Percentiles rank a stretch among this genome's conserved stretches.
These are phyloP conservation scores for Molothrus ater DNA, from an alignment of 2,797 vertebrate genomes.

Conservation along the genomic window DNA sequence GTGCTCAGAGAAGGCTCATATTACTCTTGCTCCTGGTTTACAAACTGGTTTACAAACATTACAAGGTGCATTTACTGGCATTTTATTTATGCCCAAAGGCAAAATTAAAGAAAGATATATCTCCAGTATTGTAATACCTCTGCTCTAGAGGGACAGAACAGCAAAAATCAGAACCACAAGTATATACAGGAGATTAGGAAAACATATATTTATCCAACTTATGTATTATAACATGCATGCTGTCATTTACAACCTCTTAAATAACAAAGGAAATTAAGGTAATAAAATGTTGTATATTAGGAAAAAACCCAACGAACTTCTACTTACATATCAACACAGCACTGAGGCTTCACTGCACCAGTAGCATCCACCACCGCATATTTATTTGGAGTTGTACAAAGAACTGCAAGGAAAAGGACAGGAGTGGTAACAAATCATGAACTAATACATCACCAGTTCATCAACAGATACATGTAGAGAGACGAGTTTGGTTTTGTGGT, in stretches of 20 bases:
- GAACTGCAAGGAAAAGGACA: constrained; percentile 83
- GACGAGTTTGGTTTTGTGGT: background rate
- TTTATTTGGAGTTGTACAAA: constrained; percentile 98
- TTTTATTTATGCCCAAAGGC: background rate
- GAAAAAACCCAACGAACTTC: background rate
- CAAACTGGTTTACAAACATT: background rate
- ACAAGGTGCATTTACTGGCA: background rate
- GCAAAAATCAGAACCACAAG: background rate
- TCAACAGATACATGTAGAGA: background rate
- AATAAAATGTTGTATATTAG: background rate
- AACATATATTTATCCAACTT: background rate
- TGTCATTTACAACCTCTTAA: background rate
- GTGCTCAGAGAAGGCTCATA: background rate
- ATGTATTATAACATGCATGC: background rate
- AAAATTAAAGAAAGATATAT: background rate
- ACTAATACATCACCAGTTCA: background rate
- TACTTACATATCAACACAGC: constrained; percentile 99
- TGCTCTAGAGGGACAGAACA: background rate
- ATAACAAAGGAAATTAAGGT: background rate
- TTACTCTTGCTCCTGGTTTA: background rate
- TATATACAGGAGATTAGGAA: background rate
- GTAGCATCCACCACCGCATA: constrained; percentile 95
- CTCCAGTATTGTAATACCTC: background rate
- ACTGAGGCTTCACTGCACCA: constrained; percentile 97
- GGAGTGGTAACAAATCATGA: constrained; percentile 35